A percentile compares a stretch with the other conserved stretches of the same genome.
Conservation (phyloP, 2,888 invertebrate species). For the Andricus curvator region DNA sequence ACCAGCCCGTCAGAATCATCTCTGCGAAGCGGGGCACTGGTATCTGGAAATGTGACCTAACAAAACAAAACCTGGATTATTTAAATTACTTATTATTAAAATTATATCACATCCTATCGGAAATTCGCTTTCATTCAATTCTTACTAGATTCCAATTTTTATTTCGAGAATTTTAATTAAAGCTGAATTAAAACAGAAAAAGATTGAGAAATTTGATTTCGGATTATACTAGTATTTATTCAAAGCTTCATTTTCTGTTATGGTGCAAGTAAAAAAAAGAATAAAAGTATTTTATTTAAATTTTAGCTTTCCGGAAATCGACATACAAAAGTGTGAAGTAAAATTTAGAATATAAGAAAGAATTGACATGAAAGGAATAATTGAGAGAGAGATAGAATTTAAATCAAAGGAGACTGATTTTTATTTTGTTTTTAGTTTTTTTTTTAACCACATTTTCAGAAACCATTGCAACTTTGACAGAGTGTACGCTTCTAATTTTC, state of each 20-base stretch:
- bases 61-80: slow-evolving; percentile 46
- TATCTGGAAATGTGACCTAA: slow-evolving; percentile 65
- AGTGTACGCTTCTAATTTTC: neutral
- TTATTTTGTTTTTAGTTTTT: neutral
- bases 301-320: too few relatives aligned
- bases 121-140: neutral
- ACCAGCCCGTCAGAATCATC: slow-evolving; percentile 68
- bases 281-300: too few relatives aligned
- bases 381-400: neutral
- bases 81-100: slow-evolving; percentile 28
- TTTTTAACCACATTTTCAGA: slow-evolving; percentile 32
- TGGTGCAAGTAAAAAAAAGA: too few relatives aligned
- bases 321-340: neutral
- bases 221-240: too few relatives aligned
- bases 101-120: neutral
- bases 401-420: slow-evolving; percentile 16
- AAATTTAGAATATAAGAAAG: neutral
- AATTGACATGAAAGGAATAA: slow-evolving; percentile 2
- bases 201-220: too few relatives aligned
- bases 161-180: too few relatives aligned
- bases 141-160: neutral
- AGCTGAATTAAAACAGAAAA: too few relatives aligned
- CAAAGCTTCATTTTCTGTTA: too few relatives aligned
- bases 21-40: slow-evolving; percentile 60
- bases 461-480: slow-evolving; percentile 35